A percentile compares a stretch with the other conserved stretches of the same genome.
phyloP scores from a whole-genome alignment of 2,797 vertebrate species.

The Gallinago nigripennis region DNA sequence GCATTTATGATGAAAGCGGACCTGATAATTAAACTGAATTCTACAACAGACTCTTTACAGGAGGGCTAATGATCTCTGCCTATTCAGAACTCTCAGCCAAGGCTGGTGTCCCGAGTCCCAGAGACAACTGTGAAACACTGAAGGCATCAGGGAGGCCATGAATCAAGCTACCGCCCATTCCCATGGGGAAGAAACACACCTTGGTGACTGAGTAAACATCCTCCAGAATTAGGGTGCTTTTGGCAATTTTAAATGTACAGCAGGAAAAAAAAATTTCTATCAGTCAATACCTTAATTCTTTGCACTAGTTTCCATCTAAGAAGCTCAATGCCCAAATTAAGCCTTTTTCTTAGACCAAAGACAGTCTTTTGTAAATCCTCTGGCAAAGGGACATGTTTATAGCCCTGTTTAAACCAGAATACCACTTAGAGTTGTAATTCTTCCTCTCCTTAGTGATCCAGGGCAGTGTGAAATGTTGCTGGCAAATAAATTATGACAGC shows the following conservation, averaged over 20 bases:
- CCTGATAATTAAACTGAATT: not conserved
- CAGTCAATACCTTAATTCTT: not conserved
- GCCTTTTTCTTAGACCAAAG: not conserved
- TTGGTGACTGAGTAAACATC: not conserved
- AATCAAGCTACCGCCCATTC: not conserved
- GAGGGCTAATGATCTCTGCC: not conserved
- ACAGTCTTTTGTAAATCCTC: not conserved
- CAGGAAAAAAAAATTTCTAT: not conserved
- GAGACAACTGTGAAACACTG: not conserved
- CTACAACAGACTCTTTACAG: not conserved
- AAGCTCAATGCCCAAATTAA: not conserved
- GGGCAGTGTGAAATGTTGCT: not conserved
- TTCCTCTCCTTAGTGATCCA: not conserved
- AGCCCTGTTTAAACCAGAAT: not conserved
- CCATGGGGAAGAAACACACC: not conserved
- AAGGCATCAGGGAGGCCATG: not conserved
- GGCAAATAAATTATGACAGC: conserved; percentile 4
- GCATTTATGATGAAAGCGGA: not conserved
- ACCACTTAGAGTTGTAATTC: not conserved
- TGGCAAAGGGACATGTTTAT: not conserved
- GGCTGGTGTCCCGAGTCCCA: not conserved
- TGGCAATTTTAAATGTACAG: not conserved
- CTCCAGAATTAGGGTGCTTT: not conserved
- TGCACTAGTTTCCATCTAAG: not conserved
- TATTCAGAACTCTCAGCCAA: not conserved